Percentiles rank a stretch among this genome's conserved stretches.
Conservation (phyloP, 2,888 invertebrate genomes). For the Dromius quadrimaculatus region DNA sequence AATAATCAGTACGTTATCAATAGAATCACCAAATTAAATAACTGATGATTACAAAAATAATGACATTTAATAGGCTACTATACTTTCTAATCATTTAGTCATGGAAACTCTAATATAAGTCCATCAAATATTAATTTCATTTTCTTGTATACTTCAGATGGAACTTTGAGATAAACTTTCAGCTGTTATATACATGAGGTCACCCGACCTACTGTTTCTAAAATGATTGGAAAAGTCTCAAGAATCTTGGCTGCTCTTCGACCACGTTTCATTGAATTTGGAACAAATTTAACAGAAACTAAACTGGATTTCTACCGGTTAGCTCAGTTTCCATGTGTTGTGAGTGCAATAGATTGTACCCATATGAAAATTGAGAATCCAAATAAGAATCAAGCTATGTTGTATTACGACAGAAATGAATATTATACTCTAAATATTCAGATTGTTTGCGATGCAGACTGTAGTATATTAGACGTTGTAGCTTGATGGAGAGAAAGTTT, state of each 20-base stretch:
- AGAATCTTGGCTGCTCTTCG: background rate
- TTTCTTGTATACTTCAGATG: too few relatives aligned
- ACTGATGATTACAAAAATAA: too few relatives aligned
- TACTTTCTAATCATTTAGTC: too few relatives aligned
- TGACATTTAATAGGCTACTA: too few relatives aligned
- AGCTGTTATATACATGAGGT: slow-evolving; percentile 1
- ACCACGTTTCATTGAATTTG: too few relatives aligned
- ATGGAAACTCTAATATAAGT: too few relatives aligned
- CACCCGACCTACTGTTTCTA: background rate
- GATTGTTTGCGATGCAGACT: slow-evolving; percentile 12
- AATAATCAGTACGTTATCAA: too few relatives aligned
- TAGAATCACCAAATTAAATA: too few relatives aligned
- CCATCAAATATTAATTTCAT: too few relatives aligned
- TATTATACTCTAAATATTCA: too few relatives aligned
- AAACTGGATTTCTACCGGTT: background rate
- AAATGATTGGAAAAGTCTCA: background rate
- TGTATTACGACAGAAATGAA: background rate
- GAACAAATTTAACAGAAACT: too few relatives aligned
- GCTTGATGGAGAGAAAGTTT: slow-evolving; percentile 12
- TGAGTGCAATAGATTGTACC: background rate
- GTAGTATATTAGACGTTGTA: slow-evolving; percentile 6
- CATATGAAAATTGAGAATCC: background rate
- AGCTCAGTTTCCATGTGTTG: slow-evolving; percentile 8
- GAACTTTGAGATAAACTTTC: background rate
- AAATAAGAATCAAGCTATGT: background rate